phyloP scores from a whole-genome alignment of 1,140 invertebrate species.

The silkworm (Bombyx mori) region DNA sequence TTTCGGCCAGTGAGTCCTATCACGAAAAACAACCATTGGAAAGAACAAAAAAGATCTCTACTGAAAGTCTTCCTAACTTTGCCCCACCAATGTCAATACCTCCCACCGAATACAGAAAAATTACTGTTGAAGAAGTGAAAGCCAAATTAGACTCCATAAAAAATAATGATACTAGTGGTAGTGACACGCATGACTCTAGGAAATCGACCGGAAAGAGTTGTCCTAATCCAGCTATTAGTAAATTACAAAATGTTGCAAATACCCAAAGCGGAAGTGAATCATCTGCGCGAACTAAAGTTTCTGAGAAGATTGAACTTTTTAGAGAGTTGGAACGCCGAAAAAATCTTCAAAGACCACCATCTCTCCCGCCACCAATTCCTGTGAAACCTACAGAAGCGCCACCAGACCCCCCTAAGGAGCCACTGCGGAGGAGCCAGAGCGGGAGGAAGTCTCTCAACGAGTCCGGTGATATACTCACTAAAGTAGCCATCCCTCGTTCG shows the following conservation, averaged over 20 bases:
- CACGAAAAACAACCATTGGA: conserved; percentile 41
- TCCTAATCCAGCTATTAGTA: conserved; percentile 18
- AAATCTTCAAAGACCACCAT: conserved; percentile 65
- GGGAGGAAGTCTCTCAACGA: conserved; percentile 61
- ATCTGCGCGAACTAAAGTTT: conserved; percentile 63
- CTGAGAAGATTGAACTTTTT: conserved; percentile 69
- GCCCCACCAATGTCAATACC: conserved; percentile 49
- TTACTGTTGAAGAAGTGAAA: conserved; percentile 71
- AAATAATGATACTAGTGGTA: conserved; percentile 50
- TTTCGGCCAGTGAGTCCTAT: conserved; percentile 49
- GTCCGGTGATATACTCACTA: conserved; percentile 83
- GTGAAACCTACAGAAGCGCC: conserved; percentile 44
- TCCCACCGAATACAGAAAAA: conserved; percentile 46
- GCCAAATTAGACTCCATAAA: conserved; percentile 70
- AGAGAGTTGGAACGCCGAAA: conserved; percentile 69
- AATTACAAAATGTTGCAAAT: conserved; percentile 29
- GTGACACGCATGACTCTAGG: conserved; percentile 48
- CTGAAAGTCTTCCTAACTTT: conserved; percentile 30
- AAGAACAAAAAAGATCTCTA: conserved; percentile 34
- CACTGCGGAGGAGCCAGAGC: conserved; percentile 64
- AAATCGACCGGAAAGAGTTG: conserved; percentile 51
- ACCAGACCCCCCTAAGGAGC: conserved; percentile 45
- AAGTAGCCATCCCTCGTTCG: conserved; percentile 86
- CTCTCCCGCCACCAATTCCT: conserved; percentile 61
- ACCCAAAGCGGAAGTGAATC: conserved; percentile 57